Conservation (phyloP, 1,140 invertebrate species). For the Pteromalus puparum region DNA sequence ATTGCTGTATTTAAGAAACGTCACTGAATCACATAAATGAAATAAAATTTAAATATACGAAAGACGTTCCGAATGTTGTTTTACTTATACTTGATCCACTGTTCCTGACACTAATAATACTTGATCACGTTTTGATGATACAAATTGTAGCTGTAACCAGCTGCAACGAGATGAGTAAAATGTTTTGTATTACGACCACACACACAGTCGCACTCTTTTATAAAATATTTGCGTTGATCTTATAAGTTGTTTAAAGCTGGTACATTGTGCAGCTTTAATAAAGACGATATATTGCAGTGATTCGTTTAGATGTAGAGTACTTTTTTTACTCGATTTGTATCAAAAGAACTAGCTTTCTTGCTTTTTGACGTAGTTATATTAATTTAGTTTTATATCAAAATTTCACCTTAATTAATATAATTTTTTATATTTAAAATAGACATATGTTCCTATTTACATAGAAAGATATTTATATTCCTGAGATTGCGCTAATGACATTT, state of each 20-base stretch:
- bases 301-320: constrained; percentile 41
- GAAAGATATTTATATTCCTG: constrained; percentile 26
- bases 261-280: not conserved
- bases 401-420: not conserved
- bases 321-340: constrained; percentile 44
- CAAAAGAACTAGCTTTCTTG: constrained; percentile 13
- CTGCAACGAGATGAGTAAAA: constrained; percentile 15
- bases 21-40: constrained; percentile 68
- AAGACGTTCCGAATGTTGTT: constrained; percentile 36
- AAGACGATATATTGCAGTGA: constrained; percentile 12
- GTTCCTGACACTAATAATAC: constrained; percentile 3
- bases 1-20: constrained; percentile 68
- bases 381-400: constrained; percentile 15
- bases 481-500: constrained; percentile 35
- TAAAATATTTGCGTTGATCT: constrained; percentile 41
- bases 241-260: constrained; percentile 32
- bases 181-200: constrained; percentile 57
- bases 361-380: constrained; percentile 6
- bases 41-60: constrained; percentile 28
- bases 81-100: constrained; percentile 41
- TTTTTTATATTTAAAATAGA: constrained; percentile 27
- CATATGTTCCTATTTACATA: constrained; percentile 47
- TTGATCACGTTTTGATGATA: constrained; percentile 8
- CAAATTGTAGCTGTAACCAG: constrained; percentile 34
- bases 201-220: constrained; percentile 65